A percentile compares a stretch with the other conserved stretches of the same genome.
Evolutionary conservation across 2,888 invertebrate genomes (phyloP).

Genomic region (Nemotelus nigrinus): DNA sequence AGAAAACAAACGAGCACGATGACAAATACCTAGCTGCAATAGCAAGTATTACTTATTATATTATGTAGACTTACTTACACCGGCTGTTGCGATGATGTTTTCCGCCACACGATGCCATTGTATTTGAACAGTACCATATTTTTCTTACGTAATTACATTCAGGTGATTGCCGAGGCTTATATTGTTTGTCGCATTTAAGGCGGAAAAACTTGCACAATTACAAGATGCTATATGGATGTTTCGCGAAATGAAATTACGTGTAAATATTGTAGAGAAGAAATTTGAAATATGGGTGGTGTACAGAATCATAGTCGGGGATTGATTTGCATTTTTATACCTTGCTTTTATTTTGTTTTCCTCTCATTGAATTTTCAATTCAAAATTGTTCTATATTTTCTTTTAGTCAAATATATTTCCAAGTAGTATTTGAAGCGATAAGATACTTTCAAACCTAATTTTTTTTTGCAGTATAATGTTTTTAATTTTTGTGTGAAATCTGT

Average conservation of each 20-base stretch:
- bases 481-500: too few species aligned
- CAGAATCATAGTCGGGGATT: too few species aligned
- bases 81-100: neutral
- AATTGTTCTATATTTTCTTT: too few species aligned
- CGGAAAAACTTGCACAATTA: neutral
- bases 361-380: too few species aligned
- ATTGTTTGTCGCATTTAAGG: neutral
- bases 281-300: too few species aligned
- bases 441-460: too few species aligned
- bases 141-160: conserved; percentile 12
- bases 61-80: neutral
- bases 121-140: conserved; percentile 19
- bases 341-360: too few species aligned
- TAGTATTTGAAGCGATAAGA: too few species aligned
- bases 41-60: conserved; percentile 3
- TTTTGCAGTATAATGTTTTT: too few species aligned
- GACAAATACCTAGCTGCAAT: neutral
- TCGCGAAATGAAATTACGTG: neutral
- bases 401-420: too few species aligned
- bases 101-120: conserved; percentile 16
- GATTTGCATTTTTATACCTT: too few species aligned
- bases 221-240: neutral
- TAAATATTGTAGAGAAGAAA: neutral
- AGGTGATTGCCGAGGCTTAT: conserved; percentile 7
- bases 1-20: neutral